A percentile compares a stretch with the other conserved stretches of the same genome.
These are phyloP conservation scores for Diadegma fenestrale DNA, from an alignment of 2,888 invertebrate genomes.

Conservation along the genomic window DNA sequence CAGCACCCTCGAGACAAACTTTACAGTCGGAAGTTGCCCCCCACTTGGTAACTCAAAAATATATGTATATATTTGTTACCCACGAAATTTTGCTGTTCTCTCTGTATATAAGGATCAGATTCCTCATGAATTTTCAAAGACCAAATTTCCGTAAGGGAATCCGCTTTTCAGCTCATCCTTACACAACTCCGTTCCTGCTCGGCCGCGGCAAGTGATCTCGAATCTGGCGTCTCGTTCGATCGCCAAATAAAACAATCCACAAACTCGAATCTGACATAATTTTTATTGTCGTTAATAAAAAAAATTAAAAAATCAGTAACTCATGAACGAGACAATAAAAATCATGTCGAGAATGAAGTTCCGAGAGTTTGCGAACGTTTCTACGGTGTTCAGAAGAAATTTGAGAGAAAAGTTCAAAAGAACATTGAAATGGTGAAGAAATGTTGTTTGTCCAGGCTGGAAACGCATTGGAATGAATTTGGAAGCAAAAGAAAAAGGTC, in stretches of 20 bases:
- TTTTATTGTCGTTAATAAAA: too few species aligned
- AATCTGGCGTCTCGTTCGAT: neutral
- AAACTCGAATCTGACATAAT: too few species aligned
- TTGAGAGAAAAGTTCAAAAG: too few species aligned
- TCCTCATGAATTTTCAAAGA: conserved; percentile 61
- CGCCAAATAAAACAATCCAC: too few species aligned
- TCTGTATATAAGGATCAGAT: conserved; percentile 26
- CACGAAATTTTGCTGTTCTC: conserved; percentile 38
- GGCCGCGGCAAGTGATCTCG: neutral
- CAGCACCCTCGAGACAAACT: neutral
- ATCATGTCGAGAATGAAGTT: too few species aligned
- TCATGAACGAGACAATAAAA: too few species aligned
- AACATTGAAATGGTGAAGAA: neutral
- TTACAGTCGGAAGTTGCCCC: conserved; percentile 29
- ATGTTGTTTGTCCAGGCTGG: neutral
- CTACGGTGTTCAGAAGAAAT: too few species aligned
- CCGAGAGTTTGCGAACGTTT: too few species aligned
- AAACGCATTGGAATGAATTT: neutral
- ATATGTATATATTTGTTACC: conserved; percentile 10
- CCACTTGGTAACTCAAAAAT: neutral
- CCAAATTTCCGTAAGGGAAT: conserved; percentile 33
- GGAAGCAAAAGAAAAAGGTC: neutral
- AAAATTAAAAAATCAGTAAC: too few species aligned
- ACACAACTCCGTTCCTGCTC: neutral
- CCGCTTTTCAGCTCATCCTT: neutral